Base-by-base conservation (phyloP, 2,113 vertebrate genomes). In the Mola mola region DNA sequence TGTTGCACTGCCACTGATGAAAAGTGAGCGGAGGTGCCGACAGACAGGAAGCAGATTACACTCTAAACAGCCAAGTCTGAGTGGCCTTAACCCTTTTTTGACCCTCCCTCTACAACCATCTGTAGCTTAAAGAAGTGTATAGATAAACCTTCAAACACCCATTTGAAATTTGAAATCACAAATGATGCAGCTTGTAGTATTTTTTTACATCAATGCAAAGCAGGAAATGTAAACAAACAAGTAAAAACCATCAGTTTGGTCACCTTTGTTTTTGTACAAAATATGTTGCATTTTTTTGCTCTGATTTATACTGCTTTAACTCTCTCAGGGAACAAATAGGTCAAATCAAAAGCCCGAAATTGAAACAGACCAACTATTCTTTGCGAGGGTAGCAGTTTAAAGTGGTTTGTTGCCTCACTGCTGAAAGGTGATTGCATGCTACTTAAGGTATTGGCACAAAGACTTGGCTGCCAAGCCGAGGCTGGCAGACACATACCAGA, bases 401-500 rank as follows among this genome's bases (percentile, higher is more conserved):
- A 77, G 59, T 31, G 29, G 34, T 42, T 55, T 67, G 28, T 36
- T 48, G 36, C 51, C 37, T 61, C 5, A 3, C 57, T 48, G 59
- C 59, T 66, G 81, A 79, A 66, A 71, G 66, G 46, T 53, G 72
- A 72, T 66, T 55, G 48, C 31, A 37, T 75, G 70, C 75, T 67
- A 79, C 80, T 88, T 74, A 67, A 75, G 49, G 79, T 74, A 84
- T 87, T 83, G 72, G 66, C 76, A 76, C 41, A 58, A 67, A 76
- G 29, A 43, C 56, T 36, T 1, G 53, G 43, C 75, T 81, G 79
- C 78, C 82, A 84, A 65, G 75, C 57, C 13, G 22, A 61, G 50
- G 78, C 77, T 80, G 83, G 86, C 77, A 89, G 85, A 89, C 82
- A 72, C 82, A 87, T 79, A 79, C 81, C 86, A 87, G 84, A 81